phyloP scores from a whole-genome alignment of 2,113 vertebrate species.

The Nothocercus nigrocapillus region DNA sequence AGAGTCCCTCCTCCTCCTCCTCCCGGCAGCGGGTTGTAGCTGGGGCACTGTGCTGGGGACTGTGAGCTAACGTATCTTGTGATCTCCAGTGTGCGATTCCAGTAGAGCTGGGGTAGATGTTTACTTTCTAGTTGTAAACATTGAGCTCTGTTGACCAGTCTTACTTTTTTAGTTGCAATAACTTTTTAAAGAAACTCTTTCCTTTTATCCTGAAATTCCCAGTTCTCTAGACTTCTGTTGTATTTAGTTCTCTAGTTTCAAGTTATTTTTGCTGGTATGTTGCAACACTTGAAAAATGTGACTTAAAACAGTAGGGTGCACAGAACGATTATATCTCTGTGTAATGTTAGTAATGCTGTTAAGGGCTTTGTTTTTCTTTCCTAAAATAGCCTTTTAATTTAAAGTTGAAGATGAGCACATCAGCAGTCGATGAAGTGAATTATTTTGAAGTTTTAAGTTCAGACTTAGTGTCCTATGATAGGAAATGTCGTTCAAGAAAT shows the following conservation, averaged over 20 bases:
- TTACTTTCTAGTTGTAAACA: neutral
- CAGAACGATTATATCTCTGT: neutral
- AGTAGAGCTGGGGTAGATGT: neutral
- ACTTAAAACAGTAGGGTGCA: neutral
- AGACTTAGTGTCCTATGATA: neutral
- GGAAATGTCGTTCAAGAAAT: neutral
- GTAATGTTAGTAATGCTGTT: neutral
- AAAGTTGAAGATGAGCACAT: neutral
- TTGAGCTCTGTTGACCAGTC: neutral
- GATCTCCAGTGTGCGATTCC: neutral
- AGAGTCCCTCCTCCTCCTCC: slow-evolving; percentile 8
- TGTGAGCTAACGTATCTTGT: neutral
- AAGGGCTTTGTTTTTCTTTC: slow-evolving; percentile 38
- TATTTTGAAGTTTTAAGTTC: neutral
- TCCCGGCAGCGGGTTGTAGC: neutral
- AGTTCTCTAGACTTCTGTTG: neutral
- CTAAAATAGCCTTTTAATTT: slow-evolving; percentile 23
- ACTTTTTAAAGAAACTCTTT: neutral
- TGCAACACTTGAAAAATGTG: neutral
- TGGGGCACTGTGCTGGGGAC: slow-evolving; percentile 28
- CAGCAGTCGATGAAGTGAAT: neutral
- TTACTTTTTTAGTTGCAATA: neutral
- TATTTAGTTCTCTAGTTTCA: neutral
- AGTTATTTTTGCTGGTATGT: neutral
- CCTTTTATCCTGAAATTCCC: neutral